Evolutionary conservation across 2,888 invertebrate species (phyloP).

Genomic region (Dendrolimus houi): DNA sequence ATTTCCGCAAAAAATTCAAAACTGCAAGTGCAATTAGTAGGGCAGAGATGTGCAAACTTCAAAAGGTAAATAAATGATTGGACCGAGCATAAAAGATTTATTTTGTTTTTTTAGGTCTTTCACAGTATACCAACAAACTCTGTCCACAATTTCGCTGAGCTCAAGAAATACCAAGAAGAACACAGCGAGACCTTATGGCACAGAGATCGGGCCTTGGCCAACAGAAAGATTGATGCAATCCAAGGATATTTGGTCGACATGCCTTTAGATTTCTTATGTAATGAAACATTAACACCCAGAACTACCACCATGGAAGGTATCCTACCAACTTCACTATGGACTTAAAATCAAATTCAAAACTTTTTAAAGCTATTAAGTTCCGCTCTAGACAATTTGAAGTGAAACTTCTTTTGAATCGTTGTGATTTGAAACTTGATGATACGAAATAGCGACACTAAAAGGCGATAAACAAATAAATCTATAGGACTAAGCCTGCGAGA

Average conservation of each 20-base stretch:
- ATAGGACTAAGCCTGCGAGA: too few species aligned
- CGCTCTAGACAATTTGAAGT: too few species aligned
- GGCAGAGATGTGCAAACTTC: too few species aligned
- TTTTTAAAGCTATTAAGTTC: too few species aligned
- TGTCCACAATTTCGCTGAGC: constrained; percentile 84
- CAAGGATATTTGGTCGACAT: constrained; percentile 92
- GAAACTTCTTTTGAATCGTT: too few species aligned
- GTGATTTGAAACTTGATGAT: too few species aligned
- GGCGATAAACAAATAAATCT: too few species aligned
- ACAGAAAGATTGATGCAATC: constrained; percentile 83
- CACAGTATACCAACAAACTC: constrained; percentile 91
- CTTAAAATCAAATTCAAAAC: constrained; percentile 50
- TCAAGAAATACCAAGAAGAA: constrained; percentile 86
- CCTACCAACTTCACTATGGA: constrained; percentile 95
- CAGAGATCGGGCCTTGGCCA: constrained; percentile 83
- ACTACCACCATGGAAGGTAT: constrained; percentile 92
- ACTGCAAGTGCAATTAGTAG: too few species aligned
- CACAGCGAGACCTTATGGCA: constrained; percentile 79
- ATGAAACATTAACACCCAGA: constrained; percentile 90
- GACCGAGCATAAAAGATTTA: too few species aligned
- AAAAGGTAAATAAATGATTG: too few species aligned
- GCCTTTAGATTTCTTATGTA: constrained; percentile 91
- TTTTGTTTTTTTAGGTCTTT: constrained; percentile 79
- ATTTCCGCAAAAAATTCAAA: too few species aligned
- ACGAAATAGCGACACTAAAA: too few species aligned